A percentile compares a stretch with the other conserved stretches of the same genome.
Evolutionary conservation across 2,113 vertebrate species (phyloP).

Genomic region (Pangasianodon hypophthalmus): DNA sequence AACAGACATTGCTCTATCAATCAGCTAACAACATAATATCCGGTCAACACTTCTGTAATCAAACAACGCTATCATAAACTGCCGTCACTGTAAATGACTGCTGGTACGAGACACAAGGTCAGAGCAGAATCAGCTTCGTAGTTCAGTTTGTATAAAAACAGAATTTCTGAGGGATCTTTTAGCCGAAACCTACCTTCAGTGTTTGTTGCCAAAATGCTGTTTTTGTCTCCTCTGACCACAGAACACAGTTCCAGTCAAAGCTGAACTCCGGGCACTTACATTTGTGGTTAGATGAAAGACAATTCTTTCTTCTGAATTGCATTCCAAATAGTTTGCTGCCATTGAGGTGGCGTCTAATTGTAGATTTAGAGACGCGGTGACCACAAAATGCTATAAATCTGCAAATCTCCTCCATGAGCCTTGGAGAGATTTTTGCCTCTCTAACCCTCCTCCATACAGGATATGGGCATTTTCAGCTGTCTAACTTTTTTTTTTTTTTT

Average conservation of each 20-base stretch:
- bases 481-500: background rate
- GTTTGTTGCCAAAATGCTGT: background rate
- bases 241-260: background rate
- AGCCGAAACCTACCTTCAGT: background rate
- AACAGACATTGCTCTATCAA: background rate
- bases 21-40: background rate
- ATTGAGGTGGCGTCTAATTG: background rate
- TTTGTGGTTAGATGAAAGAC: background rate
- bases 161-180: background rate
- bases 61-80: background rate
- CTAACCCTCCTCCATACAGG: background rate
- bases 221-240: background rate
- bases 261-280: background rate
- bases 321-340: background rate
- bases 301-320: background rate
- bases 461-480: background rate
- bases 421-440: background rate
- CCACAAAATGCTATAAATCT: background rate
- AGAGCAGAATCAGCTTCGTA: background rate
- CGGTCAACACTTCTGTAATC: background rate
- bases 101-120: too few species aligned
- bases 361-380: background rate
- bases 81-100: background rate
- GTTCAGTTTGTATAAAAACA: background rate
- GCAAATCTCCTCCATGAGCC: background rate